Evolutionary conservation across 2,113 vertebrate species (phyloP), one percentile per base, ranked within the genome.

Genomic region (Tretioscincus oriximinensis): DNA sequence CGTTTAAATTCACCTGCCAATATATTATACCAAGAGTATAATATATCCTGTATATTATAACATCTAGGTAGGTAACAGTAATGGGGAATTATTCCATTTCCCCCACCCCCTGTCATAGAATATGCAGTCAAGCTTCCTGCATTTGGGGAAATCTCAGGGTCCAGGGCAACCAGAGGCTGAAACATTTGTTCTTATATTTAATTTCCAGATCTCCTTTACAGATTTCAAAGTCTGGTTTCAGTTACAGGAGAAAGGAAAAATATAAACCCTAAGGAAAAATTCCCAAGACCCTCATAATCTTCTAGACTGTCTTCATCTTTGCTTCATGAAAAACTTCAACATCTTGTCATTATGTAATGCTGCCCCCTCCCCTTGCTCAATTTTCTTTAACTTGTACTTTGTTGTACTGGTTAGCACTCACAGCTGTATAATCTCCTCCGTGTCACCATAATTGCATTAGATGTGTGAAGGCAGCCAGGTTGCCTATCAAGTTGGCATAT

Each of bases 351-450:
- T 76, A 58, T 58, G 54, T 58, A 58, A 58, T 58, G 18, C 54
- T 58, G 54, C 54, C 69, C 58, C 47, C n/a, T 35, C 26, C 16
- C 61, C 35, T 41, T 41, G 35, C 35, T 47, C 35, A 35, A 29
- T 75, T 60, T 81, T 85, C 84, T 88, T 64, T 69, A 83, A 51
- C 83, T 83, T 76, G 63, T 85, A 54, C 77, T 89, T 69, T 24
- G 3, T 81, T 84, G 73, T 78, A 58, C 58, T 63, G 71, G 86
- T 73, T 28, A 88, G 76, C 65, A 69, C 66, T 73, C 85, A n/a
- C 84, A 92, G 90, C 87, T 92, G 90, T 81, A 89, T 84, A 87
- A 21, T 61, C 84, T 89, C 88, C 60, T 77, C 86, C 83, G 31
- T 22, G 76, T 86, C 83, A 31, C 68, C 1, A 2, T 87, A 89